phyloP scores from a whole-genome alignment of 2,113 vertebrate genomes.

The Vidua chalybeata region DNA sequence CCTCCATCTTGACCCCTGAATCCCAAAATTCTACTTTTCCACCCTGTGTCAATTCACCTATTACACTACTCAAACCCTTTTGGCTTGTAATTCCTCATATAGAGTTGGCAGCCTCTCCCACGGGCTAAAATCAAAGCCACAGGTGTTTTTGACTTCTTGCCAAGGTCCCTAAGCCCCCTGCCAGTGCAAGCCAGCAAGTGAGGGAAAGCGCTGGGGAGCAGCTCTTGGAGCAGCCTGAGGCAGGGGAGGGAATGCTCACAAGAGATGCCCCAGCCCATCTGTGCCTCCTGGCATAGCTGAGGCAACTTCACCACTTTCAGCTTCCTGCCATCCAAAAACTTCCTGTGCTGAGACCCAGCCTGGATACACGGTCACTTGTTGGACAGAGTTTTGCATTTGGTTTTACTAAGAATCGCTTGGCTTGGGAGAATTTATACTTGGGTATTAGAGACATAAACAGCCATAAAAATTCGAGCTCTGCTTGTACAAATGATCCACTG shows the following conservation, averaged over 20 bases:
- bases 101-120: too few relatives aligned
- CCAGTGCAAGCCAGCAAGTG: not conserved
- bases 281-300: not conserved
- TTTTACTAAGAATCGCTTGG: not conserved
- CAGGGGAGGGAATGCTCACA: accelerated
- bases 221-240: not conserved
- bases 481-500: constrained; percentile 52
- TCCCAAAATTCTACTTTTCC: too few relatives aligned
- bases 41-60: too few relatives aligned
- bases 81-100: too few relatives aligned
- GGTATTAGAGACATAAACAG: constrained; percentile 51
- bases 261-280: not conserved
- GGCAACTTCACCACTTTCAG: not conserved
- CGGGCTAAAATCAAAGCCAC: too few relatives aligned
- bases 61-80: too few relatives aligned
- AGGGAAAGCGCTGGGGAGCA: not conserved
- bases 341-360: not conserved
- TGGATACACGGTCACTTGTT: accelerated
- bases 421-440: constrained; percentile 41
- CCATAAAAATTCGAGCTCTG: constrained; percentile 46
- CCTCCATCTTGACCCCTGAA: too few relatives aligned
- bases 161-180: too few relatives aligned
- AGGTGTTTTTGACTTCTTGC: too few relatives aligned
- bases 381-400: not conserved
- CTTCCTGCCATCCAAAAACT: not conserved